Evolutionary conservation across 2,113 vertebrate species (phyloP), one percentile per base, ranked within the genome.

Genomic region (Vimba vimba): DNA sequence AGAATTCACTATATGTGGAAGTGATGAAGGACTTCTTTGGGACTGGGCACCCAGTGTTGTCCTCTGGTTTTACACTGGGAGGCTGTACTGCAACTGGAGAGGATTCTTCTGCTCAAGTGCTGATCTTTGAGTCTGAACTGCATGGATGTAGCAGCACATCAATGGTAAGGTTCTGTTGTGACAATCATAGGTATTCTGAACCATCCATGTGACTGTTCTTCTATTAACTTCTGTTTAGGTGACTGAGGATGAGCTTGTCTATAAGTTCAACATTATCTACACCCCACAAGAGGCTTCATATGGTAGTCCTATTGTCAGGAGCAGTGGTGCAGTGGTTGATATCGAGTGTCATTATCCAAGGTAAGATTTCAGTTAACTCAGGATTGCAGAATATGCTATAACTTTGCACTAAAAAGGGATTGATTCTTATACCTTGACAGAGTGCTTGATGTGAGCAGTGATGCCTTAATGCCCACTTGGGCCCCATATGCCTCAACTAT

Each of bases 1-100:
- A 93, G 52, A 60, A 7, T 27, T 60, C 82, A 39, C 86, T 94
- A 82, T 47, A 59, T 30, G 21, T 93, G 0, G 86, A 89, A 87
- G 93, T 94, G 89, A 91, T 90, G 52, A 59, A 78, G 84, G 89
- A 93, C 91, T 92, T 94, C 77, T 85, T 94, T 10, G 93, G 93
- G 13, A 94, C 90, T 5, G 86, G 91, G 69, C 89, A 92, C 91
- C 30, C 88, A 66, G 90, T 94, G 86, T 86, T 6, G 6, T 76
- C 91, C 0, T 78, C 88, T 15, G 93, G 92, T 76, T 83, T 94
- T 75, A 91, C 91, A 4, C 76, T 94, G 71, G 94, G 93, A 83
- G 91, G 88, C 43, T 43, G 43, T 2, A 43, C 43, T 43, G 7
- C 43, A 43, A 43, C 43, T 43, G 43, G 43, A 43, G 43, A 43